phyloP scores from a whole-genome alignment of 2,888 invertebrate species.

The Cryptus viduatorius region DNA sequence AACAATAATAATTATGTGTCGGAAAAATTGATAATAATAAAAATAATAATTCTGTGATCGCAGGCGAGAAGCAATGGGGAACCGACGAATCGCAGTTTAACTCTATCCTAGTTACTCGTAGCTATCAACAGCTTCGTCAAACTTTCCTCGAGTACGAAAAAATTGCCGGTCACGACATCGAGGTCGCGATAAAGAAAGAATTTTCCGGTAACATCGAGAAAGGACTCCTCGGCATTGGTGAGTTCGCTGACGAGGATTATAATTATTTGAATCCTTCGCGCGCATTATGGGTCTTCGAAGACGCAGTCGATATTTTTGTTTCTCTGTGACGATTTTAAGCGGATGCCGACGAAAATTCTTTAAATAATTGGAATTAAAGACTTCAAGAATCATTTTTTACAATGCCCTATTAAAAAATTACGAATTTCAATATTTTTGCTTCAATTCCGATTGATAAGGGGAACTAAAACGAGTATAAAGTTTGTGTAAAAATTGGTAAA shows the following conservation, averaged over 20 bases:
- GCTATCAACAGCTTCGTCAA: constrained; percentile 94
- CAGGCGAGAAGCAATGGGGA: constrained; percentile 93
- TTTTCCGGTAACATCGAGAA: constrained; percentile 95
- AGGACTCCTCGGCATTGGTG: constrained; percentile 95
- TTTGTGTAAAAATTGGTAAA: too few relatives aligned
- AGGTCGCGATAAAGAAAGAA: constrained; percentile 93
- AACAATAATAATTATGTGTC: too few relatives aligned
- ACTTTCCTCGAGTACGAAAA: constrained; percentile 95
- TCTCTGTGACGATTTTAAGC: too few relatives aligned
- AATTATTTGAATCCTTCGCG: constrained; percentile 11
- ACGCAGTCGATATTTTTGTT: too few relatives aligned
- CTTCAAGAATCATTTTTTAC: too few relatives aligned
- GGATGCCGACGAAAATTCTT: too few relatives aligned
- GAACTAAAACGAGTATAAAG: too few relatives aligned
- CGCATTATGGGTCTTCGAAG: too few relatives aligned
- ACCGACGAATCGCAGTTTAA: constrained; percentile 96
- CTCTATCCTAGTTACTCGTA: constrained; percentile 93
- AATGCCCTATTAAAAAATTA: too few relatives aligned
- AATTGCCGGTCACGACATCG: constrained; percentile 93
- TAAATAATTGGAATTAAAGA: too few relatives aligned
- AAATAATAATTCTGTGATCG: constrained; percentile 17
- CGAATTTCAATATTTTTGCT: too few relatives aligned
- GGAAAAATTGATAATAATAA: constrained; percentile 5
- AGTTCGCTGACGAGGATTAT: constrained; percentile 75
- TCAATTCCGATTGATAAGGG: too few relatives aligned